Percentiles rank a stretch among this genome's conserved stretches.
Evolutionary conservation across 2,113 vertebrate genomes (phyloP).

Genomic region (Crotalus horridus): DNA sequence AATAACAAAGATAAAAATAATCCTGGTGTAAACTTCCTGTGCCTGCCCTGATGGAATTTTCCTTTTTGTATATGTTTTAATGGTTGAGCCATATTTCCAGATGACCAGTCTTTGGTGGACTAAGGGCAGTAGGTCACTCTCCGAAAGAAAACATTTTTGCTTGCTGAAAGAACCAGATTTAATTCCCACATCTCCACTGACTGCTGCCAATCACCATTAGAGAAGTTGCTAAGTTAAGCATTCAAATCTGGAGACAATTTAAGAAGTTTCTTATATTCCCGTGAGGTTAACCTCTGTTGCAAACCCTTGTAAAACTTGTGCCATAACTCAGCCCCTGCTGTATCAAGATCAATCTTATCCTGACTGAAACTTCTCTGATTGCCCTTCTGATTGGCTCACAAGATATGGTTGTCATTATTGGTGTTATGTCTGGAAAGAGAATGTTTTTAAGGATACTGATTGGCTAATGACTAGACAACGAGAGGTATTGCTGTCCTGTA

Average conservation of each 20-base stretch:
- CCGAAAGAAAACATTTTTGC: neutral
- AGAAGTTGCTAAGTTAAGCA: neutral
- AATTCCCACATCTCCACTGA: neutral
- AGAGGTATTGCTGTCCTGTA: no score
- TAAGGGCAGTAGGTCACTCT: neutral
- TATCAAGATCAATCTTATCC: neutral
- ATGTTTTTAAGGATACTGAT: neutral
- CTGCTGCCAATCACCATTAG: neutral
- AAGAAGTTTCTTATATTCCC: neutral
- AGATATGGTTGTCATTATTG: neutral
- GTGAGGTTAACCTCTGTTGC: neutral
- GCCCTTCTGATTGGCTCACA: neutral
- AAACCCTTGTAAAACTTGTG: neutral
- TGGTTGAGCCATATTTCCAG: neutral
- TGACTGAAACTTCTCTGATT: neutral
- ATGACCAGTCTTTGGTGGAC: neutral
- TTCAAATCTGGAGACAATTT: neutral
- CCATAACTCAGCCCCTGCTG: neutral
- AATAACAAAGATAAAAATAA: neutral
- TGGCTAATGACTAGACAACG: neutral
- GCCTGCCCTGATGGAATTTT: neutral
- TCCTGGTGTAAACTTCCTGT: neutral
- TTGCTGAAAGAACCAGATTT: neutral
- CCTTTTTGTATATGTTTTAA: neutral
- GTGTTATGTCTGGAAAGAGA: neutral